These are phyloP conservation scores for Blennius ocellaris DNA, from an alignment of 2,113 vertebrate species.

Conservation along the genomic window DNA sequence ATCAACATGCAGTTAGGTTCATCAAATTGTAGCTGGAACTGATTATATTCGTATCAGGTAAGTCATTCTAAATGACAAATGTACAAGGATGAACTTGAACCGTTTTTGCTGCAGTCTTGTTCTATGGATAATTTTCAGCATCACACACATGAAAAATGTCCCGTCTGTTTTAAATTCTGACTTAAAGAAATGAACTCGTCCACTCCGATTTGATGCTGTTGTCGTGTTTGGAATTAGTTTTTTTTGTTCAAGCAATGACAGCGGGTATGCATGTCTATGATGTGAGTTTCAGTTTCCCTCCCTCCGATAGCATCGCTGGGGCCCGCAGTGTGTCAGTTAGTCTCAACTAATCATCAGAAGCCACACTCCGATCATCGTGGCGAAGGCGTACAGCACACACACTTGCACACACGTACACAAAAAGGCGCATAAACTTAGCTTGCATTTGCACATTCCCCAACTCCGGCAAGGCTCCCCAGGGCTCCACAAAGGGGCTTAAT, in stretches of 20 bases:
- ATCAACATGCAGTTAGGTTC: background rate
- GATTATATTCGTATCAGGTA: background rate
- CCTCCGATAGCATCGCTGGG: conserved; percentile 64
- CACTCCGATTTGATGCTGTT: background rate
- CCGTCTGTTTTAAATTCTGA: no score
- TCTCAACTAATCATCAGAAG: conserved; percentile 70
- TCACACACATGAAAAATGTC: background rate
- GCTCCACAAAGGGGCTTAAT: conserved; percentile 42
- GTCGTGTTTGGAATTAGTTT: background rate
- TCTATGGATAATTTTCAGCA: background rate
- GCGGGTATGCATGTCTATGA: background rate
- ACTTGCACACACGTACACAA: background rate
- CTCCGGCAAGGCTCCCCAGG: conserved; percentile 27
- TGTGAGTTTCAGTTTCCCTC: conserved; percentile 39
- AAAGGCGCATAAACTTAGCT: background rate
- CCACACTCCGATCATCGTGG: conserved; percentile 42
- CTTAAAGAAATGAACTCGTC: background rate
- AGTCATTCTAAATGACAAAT: background rate
- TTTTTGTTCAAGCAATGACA: conserved; percentile 8
- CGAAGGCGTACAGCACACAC: background rate
- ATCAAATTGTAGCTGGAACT: background rate
- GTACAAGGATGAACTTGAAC: background rate
- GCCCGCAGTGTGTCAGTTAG: conserved; percentile 70
- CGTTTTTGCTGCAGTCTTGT: background rate
- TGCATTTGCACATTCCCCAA: conserved; percentile 6